Evolutionary conservation across 2,113 vertebrate genomes (phyloP).

Genomic region (Oryzias celebensis): DNA sequence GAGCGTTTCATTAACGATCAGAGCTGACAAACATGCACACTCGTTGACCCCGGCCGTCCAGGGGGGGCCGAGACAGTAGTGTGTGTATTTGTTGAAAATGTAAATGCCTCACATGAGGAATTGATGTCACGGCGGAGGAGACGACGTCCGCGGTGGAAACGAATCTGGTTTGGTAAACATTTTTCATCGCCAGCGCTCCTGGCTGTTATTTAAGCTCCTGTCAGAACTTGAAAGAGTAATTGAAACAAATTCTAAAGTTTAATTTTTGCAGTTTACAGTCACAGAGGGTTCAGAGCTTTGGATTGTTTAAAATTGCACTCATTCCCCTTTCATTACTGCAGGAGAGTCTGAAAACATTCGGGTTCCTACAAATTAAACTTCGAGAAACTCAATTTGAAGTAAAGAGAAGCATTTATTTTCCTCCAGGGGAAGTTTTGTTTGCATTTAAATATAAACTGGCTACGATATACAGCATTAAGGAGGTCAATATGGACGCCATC

Average conservation of each 20-base stretch:
- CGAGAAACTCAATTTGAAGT: constrained; percentile 76
- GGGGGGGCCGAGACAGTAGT: constrained; percentile 60
- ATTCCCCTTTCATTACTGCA: constrained; percentile 76
- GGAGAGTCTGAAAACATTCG: constrained; percentile 74
- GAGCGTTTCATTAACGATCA: constrained; percentile 75
- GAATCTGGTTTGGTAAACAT: constrained; percentile 59
- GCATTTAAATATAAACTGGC: constrained; percentile 74
- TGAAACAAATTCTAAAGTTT: constrained; percentile 76
- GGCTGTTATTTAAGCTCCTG: constrained; percentile 69
- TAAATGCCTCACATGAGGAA: constrained; percentile 68
- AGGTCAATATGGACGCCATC: constrained; percentile 37
- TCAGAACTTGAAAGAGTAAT: constrained; percentile 76
- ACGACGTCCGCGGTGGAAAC: constrained; percentile 66
- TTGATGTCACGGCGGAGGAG: constrained; percentile 61
- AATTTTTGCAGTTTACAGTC: constrained; percentile 77
- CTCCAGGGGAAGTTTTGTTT: constrained; percentile 65
- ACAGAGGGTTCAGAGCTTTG: constrained; percentile 73
- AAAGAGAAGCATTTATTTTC: constrained; percentile 67
- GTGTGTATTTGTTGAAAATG: constrained; percentile 69
- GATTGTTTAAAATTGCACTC: constrained; percentile 77
- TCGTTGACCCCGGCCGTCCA: constrained; percentile 62
- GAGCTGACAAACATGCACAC: constrained; percentile 74
- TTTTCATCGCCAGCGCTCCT: constrained; percentile 62
- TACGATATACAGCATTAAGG: constrained; percentile 61
- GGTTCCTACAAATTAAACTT: constrained; percentile 75